phyloP scores from a whole-genome alignment of 2,113 vertebrate species.

The Rhinolophus ferrumequinum region DNA sequence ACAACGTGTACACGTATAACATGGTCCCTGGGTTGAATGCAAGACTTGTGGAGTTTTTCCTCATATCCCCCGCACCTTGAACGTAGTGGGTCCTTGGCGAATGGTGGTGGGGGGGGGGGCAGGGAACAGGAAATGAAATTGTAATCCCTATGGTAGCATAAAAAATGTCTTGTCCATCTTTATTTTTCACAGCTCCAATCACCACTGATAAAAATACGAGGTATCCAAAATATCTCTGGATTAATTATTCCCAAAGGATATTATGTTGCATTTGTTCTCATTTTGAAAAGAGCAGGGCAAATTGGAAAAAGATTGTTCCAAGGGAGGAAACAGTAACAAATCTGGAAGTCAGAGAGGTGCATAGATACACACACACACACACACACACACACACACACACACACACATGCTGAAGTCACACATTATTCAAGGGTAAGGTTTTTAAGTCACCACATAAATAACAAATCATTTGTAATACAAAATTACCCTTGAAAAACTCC shows the following conservation, averaged over 20 bases:
- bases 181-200: background rate
- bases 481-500: background rate
- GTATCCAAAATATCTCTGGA: background rate
- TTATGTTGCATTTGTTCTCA: background rate
- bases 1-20: background rate
- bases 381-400: background rate
- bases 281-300: background rate
- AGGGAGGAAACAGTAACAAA: background rate
- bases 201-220: background rate
- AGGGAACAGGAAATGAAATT: background rate
- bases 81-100: background rate
- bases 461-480: background rate
- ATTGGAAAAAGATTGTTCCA: background rate
- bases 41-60: background rate
- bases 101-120: too few species aligned
- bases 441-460: conserved; percentile 8
- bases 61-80: background rate
- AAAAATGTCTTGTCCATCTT: background rate
- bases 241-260: background rate
- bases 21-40: background rate
- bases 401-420: background rate
- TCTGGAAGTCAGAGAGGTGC: background rate
- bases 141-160: background rate
- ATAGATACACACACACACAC: background rate
- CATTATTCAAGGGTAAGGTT: background rate